phyloP scores from a whole-genome alignment of 2,888 invertebrate species.

The Troides helena region DNA sequence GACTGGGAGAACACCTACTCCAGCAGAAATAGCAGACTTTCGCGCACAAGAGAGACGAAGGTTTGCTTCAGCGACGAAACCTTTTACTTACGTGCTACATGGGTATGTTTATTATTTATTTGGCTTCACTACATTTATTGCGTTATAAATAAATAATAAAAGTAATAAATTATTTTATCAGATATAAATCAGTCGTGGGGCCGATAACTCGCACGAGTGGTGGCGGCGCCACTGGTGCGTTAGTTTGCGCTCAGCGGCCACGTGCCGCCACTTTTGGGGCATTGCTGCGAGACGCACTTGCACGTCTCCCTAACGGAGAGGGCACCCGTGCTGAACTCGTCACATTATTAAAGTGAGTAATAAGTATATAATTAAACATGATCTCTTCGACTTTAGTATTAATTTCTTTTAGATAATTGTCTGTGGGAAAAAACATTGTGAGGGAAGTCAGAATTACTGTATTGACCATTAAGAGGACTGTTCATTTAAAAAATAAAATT shows the following conservation, averaged over 20 bases:
- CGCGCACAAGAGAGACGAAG: conserved; percentile 89
- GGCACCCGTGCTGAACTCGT: conserved; percentile 95
- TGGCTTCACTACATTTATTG: background rate
- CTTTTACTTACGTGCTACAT: conserved; percentile 94
- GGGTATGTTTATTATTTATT: conserved; percentile 81
- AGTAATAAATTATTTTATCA: conserved; percentile 33
- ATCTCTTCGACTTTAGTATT: no score
- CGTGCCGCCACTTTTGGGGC: conserved; percentile 95
- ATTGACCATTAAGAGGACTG: no score
- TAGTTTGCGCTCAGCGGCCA: conserved; percentile 90
- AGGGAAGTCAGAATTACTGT: no score
- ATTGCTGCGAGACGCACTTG: conserved; percentile 95
- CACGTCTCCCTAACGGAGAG: conserved; percentile 95
- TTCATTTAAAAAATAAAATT: no score
- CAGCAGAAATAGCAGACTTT: conserved; percentile 88
- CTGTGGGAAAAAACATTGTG: no score
- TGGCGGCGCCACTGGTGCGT: conserved; percentile 86
- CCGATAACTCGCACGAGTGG: conserved; percentile 76
- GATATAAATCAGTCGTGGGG: conserved; percentile 63
- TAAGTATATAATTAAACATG: background rate
- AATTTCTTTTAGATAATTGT: no score
- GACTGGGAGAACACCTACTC: conserved; percentile 89
- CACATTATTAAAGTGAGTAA: conserved; percentile 83
- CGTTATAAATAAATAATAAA: background rate
- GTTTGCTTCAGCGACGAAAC: conserved; percentile 93